These are phyloP conservation scores for Papilio demoleus DNA, from an alignment of 2,888 invertebrate species.

Conservation along the genomic window DNA sequence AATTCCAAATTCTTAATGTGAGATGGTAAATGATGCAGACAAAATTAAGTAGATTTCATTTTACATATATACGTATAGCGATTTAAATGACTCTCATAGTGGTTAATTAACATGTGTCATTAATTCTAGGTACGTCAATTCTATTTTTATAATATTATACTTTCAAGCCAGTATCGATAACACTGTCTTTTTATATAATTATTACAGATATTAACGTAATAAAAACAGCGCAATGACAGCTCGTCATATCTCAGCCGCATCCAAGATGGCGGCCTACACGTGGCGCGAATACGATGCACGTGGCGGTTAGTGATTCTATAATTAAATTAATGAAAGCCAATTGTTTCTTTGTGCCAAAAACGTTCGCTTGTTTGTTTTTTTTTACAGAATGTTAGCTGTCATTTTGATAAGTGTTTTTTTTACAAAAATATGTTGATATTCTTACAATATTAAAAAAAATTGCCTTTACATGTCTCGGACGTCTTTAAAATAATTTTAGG, in stretches of 20 bases:
- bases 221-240: constrained; percentile 44
- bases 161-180: too few species aligned
- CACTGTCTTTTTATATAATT: constrained; percentile 6
- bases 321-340: constrained; percentile 37
- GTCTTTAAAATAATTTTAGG: too few species aligned
- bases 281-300: constrained; percentile 47
- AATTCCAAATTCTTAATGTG: too few species aligned
- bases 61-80: too few species aligned
- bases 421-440: neutral
- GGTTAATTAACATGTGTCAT: too few species aligned
- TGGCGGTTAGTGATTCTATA: constrained; percentile 44
- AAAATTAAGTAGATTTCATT: too few species aligned
- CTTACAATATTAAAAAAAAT: neutral
- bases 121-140: too few species aligned
- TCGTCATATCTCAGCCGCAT: constrained; percentile 43
- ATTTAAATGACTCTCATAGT: too few species aligned
- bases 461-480: too few species aligned
- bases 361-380: constrained; percentile 25
- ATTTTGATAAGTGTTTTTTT: constrained; percentile 18
- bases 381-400: constrained; percentile 13
- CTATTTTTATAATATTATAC: too few species aligned
- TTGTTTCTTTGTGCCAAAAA: constrained; percentile 34
- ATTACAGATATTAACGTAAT: constrained; percentile 42
- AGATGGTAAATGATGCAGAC: too few species aligned
- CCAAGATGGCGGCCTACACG: constrained; percentile 48